A percentile compares a stretch with the other conserved stretches of the same genome.
phyloP scores from a whole-genome alignment of 2,113 vertebrate species.

The Tiliqua scincoides region DNA sequence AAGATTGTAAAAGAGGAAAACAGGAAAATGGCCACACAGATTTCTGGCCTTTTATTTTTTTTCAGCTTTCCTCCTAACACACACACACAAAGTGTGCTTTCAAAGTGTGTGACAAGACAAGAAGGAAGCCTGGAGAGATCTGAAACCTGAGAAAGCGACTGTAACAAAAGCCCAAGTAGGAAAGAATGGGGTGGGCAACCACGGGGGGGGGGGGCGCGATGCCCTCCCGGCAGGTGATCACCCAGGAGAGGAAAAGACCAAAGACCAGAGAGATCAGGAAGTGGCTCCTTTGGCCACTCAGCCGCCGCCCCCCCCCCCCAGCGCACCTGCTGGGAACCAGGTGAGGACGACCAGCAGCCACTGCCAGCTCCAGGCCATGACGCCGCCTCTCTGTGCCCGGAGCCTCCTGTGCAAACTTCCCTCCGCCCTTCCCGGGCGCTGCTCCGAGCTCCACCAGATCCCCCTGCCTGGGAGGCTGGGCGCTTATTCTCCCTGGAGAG shows the following conservation, averaged over 20 bases:
- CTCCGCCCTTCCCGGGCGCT: background rate
- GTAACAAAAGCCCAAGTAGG: background rate
- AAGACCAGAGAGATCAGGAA: background rate
- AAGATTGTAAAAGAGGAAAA: background rate
- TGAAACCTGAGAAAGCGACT: background rate
- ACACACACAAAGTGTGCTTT: too few species aligned
- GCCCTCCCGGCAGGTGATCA: too few species aligned
- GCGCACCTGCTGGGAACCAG: slow-evolving; percentile 78
- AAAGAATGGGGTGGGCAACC: background rate
- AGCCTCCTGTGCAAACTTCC: slow-evolving; percentile 3
- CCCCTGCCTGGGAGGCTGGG: background rate
- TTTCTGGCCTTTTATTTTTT: background rate
- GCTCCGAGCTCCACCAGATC: background rate
- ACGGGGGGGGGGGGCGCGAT: too few species aligned
- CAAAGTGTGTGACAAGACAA: too few species aligned
- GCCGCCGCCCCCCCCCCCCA: background rate
- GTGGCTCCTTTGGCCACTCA: background rate
- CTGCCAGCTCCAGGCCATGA: slow-evolving; percentile 56
- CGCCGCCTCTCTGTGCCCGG: slow-evolving; percentile 22
- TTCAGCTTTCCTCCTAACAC: background rate
- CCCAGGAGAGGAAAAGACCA: background rate
- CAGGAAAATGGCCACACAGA: background rate
- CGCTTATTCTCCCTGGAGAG: background rate
- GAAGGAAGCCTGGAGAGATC: background rate
- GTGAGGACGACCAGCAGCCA: slow-evolving; percentile 35